phyloP scores from a whole-genome alignment of 92 coral and sea anemone species.

The Zoanthus sansibaricus region DNA sequence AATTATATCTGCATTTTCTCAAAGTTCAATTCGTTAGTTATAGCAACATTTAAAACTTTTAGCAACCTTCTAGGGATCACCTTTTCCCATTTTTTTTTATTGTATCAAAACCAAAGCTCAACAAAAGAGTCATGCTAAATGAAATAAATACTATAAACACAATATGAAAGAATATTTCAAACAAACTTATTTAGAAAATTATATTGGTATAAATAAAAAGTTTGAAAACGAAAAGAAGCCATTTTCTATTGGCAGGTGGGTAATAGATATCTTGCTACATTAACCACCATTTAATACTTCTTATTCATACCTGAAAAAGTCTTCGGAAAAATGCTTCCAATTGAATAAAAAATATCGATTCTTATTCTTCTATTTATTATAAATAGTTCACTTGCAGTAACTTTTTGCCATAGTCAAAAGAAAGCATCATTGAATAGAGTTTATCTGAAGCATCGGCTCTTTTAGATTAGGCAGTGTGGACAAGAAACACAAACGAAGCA shows the following conservation, averaged over 20 bases:
- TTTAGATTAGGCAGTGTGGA: background rate
- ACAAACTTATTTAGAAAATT: too few species aligned
- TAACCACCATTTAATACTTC: too few species aligned
- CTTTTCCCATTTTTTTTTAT: background rate
- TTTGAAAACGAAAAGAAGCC: too few species aligned
- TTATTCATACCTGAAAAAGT: background rate
- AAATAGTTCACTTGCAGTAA: background rate
- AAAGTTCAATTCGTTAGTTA: slow-evolving; percentile 1
- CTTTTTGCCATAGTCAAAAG: background rate
- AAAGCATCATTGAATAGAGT: background rate
- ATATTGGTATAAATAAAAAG: too few species aligned
- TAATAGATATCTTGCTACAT: too few species aligned
- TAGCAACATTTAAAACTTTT: background rate
- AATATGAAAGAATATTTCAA: too few species aligned
- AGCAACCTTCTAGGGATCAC: background rate
- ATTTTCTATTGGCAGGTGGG: too few species aligned
- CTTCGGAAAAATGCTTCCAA: background rate
- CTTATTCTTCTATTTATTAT: background rate
- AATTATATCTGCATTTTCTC: background rate
- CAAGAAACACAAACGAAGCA: slow-evolving; percentile 1
- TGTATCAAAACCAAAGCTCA: background rate
- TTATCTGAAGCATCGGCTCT: background rate
- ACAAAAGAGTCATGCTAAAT: too few species aligned
- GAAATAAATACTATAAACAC: too few species aligned
- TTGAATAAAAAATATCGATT: too few species aligned